Percentiles rank a stretch among this genome's conserved stretches.
Evolutionary conservation across 2,888 invertebrate species (phyloP).

Genomic region (Rhogogaster chlorosoma): DNA sequence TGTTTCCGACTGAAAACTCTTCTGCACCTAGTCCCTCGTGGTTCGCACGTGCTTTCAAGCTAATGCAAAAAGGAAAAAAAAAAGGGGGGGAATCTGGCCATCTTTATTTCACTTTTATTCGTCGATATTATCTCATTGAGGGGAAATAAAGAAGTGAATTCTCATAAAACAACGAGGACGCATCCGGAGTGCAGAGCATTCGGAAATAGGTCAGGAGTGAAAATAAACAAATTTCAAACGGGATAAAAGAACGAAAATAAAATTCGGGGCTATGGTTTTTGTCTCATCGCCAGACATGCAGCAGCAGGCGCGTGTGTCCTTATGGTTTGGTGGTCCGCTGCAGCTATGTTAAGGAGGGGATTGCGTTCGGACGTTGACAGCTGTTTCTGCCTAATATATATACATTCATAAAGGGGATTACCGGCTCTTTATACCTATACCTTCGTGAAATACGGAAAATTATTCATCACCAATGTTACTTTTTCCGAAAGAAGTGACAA

Average conservation of each 20-base stretch:
- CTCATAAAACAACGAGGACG: neutral
- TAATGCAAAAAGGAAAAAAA: neutral
- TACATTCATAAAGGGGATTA: neutral
- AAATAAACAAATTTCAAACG: neutral
- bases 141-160: neutral
- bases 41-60: neutral
- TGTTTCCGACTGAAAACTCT: neutral
- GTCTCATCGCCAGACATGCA: neutral
- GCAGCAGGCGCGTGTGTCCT: constrained; percentile 25
- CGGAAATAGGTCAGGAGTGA: neutral
- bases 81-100: no score
- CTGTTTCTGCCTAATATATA: constrained; percentile 39
- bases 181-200: neutral
- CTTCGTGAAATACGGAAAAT: neutral
- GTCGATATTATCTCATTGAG: neutral
- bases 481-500: neutral
- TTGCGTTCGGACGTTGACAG: constrained; percentile 42
- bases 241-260: neutral
- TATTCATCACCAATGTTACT: neutral
- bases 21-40: no score
- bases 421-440: neutral
- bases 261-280: neutral
- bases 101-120: neutral
- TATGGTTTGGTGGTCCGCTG: constrained; percentile 25
- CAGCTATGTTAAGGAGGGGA: constrained; percentile 6